Evolutionary conservation across 1,140 invertebrate species (phyloP), one percentile per base, ranked within the genome.

Genomic region (Capitella teleta): DNA sequence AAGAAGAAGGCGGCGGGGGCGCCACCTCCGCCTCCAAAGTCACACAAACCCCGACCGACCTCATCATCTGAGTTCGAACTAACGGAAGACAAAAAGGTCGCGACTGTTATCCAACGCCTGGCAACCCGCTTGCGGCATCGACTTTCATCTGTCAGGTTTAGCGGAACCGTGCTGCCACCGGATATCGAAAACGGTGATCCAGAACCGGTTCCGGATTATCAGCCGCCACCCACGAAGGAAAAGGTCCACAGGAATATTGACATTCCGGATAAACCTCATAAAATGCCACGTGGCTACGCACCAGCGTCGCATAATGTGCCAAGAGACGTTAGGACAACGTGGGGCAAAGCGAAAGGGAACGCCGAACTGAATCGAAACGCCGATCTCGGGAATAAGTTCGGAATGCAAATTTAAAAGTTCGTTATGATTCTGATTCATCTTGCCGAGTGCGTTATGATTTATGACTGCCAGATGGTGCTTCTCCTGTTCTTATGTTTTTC

Each of bases 291-390:
- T 2, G 43, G 43, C 2, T 45, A 18, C 23, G 43, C 43, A 5
- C 43, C 43, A 21, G 43, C 43, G 6, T 26, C 23, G 21, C 43
- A 45, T 25, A 24, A 45, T 45, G 43, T 45, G 2, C 43, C 43
- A 5, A 19, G 23, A 19, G 28, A 19, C 43, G 18, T 45, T 18
- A 45, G 4, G 43, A 24, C 19, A 18, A 26, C 19, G 16, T 45
- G 43, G 43, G 43, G 43, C n/a, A n/a, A n/a, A n/a, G n/a, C n/a
- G n/a, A n/a, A n/a, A n/a, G n/a, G n/a, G n/a, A n/a, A n/a, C n/a
- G n/a, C n/a, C n/a, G n/a, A n/a, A n/a, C n/a, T n/a, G n/a, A n/a
- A n/a, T n/a, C n/a, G n/a, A n/a, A n/a, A n/a, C n/a, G n/a, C n/a
- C n/a, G n/a, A n/a, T n/a, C n/a, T n/a, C n/a, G n/a, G n/a, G n/a